These are phyloP conservation scores for Perca fluviatilis DNA, from an alignment of 2,113 vertebrate genomes.

Conservation along the genomic window DNA sequence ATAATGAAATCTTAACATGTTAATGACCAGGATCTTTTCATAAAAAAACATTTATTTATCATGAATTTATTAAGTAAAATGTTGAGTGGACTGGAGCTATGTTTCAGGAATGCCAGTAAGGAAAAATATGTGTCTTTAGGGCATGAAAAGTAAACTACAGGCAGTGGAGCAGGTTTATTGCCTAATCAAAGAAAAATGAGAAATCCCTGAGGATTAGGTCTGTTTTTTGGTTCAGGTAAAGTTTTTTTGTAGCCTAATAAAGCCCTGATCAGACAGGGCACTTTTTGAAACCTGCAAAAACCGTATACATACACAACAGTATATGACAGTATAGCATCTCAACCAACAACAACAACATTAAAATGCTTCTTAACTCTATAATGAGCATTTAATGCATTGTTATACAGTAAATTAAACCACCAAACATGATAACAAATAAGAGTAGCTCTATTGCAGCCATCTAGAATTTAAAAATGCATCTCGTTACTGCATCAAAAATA, in stretches of 20 bases:
- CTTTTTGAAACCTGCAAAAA: too few relatives aligned
- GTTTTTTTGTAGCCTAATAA: not conserved
- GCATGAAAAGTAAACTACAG: constrained; percentile 22
- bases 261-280: too few relatives aligned
- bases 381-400: not conserved
- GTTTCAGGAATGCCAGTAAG: not conserved
- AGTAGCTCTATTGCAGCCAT: not conserved
- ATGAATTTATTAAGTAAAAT: not conserved
- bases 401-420: not conserved
- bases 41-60: not conserved
- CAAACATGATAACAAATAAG: not conserved
- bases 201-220: not conserved
- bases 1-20: not conserved
- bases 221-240: not conserved
- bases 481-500: not conserved
- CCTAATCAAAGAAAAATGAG: not conserved
- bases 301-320: too few relatives aligned
- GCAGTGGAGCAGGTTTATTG: not conserved
- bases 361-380: not conserved
- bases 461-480: not conserved
- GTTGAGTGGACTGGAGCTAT: not conserved
- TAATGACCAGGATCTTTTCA: not conserved
- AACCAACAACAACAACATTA: too few relatives aligned
- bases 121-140: constrained; percentile 31
- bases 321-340: too few relatives aligned